Evolutionary conservation across 2,113 vertebrate species (phyloP).

Genomic region (Callipepla squamata): DNA sequence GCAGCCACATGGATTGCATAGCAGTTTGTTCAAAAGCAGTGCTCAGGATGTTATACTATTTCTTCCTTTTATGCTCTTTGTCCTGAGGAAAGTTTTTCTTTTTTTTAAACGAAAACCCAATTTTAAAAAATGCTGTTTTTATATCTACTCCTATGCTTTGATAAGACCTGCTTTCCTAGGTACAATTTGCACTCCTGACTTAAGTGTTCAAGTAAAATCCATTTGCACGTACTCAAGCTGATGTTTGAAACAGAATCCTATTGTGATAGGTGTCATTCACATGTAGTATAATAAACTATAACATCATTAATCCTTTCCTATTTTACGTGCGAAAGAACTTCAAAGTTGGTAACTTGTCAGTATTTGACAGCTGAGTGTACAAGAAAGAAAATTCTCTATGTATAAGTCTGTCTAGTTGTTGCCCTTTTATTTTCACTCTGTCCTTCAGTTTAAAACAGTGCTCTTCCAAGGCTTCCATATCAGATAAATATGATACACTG

Average conservation of each 20-base stretch:
- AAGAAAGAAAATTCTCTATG: not conserved
- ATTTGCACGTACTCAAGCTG: not conserved
- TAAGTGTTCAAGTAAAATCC: not conserved
- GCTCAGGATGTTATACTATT: not conserved
- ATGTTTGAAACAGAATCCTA: not conserved
- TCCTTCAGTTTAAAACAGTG: not conserved
- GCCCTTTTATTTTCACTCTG: not conserved
- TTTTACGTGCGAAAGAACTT: not conserved
- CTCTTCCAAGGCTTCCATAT: not conserved
- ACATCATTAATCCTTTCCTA: not conserved
- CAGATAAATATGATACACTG: not conserved
- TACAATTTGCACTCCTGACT: not conserved
- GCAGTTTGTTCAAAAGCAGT: not conserved
- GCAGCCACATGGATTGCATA: not conserved
- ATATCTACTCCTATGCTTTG: not conserved
- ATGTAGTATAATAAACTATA: too few species aligned
- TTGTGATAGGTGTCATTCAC: not conserved
- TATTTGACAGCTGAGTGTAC: not conserved
- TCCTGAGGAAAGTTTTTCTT: not conserved
- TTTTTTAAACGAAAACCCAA: not conserved
- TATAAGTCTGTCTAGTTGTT: not conserved
- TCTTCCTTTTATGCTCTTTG: not conserved
- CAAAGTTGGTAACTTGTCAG: not conserved
- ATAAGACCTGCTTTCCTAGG: not conserved
- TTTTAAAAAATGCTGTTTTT: not conserved